Conservation (phyloP, 2,888 invertebrate species). For the Conus canariensis region DNA sequence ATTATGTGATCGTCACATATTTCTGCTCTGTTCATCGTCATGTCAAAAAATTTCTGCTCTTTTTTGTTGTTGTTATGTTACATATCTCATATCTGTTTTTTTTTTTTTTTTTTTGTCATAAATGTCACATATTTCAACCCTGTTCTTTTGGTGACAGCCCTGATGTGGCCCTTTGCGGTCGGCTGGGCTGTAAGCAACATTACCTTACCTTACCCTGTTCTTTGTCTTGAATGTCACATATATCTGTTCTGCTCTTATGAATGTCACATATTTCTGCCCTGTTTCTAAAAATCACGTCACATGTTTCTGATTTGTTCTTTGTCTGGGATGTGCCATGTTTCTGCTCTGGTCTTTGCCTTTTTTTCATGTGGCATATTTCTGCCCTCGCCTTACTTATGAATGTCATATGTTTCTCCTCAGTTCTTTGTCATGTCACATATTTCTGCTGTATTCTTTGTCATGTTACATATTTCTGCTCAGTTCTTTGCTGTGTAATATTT, state of each 20-base stretch:
- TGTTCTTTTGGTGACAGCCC: too few species aligned
- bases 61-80: not conserved
- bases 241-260: not conserved
- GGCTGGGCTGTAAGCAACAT: too few species aligned
- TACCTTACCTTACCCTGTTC: too few species aligned
- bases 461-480: not conserved
- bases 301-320: not conserved
- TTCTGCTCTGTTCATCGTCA: not conserved
- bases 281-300: not conserved
- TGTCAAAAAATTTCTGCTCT: not conserved
- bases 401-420: too few species aligned
- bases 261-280: not conserved
- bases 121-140: too few species aligned
- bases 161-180: too few species aligned
- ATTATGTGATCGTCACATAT: not conserved
- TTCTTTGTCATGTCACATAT: too few species aligned
- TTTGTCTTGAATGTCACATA: not conserved
- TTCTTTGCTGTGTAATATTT: not conserved
- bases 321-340: not conserved
- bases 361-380: not conserved
- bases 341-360: not conserved
- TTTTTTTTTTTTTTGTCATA: not conserved
- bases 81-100: not conserved
- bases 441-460: not conserved
- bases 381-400: too few species aligned